Base-by-base conservation (phyloP, 2,888 invertebrate genomes). In the Amblyjoppa fuscipennis region DNA sequence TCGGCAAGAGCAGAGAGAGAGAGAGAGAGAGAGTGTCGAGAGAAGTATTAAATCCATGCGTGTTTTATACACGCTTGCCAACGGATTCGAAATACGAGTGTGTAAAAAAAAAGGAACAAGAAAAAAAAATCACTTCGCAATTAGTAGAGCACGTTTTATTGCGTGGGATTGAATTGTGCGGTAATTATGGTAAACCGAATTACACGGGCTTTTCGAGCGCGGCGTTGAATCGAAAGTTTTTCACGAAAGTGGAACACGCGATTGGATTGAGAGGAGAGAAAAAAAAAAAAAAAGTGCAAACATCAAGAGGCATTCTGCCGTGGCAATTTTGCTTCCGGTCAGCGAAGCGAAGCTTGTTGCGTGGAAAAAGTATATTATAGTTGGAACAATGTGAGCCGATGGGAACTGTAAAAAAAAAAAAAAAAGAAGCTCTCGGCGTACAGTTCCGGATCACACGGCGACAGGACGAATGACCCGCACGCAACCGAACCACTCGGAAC, bases 1-100 rank as follows among this genome's bases (percentile, higher is more conserved):
- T 70, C 4, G 25, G 59, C 20, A 28, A 59, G 59, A 28, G 59
- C 28, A 13, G 16, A 45, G 45, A 4, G 4, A 49, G 31, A 49
- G 31, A 13, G 16, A 45, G 45, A 4, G 4, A 49, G 31, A 49
- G 31, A n/a, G 59, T 20, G 59, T 20, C 16, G 49, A 75, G 75
- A 11, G 16, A 49, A 64, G 75, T 31, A 31, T 64, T 75, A 45
- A 64, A 49, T 64, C 64, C 61, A 61, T 64, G 45, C 49, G 64
- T 49, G 61, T 31, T 31, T 61, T 31, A 45, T 45, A 31, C 38
- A 59, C 6, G 25, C 13, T 56, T 20, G 56, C 9, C 11, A 25
- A 61, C 49, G 11, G 11, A 31, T 61, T 49, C 9, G 45, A 70
- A 70, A 61, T 45, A 59, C 28, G 45, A 41, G n/a, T 31, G 41